A percentile compares a stretch with the other conserved stretches of the same genome.
These are phyloP conservation scores for Cryptoprocta ferox DNA, from an alignment of 2,797 vertebrate species.

Conservation along the genomic window DNA sequence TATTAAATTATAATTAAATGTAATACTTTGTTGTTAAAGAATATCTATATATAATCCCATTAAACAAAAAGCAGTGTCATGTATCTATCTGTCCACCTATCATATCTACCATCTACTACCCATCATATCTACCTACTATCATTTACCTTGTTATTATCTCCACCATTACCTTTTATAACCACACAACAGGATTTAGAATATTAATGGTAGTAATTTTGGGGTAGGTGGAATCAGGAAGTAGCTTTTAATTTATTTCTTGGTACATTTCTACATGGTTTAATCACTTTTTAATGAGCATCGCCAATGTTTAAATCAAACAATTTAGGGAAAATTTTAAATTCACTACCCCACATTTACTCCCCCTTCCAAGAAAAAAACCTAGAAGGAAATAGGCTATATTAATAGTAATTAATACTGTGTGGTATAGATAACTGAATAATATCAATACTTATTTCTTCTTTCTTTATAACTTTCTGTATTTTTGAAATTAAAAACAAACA, in stretches of 20 bases:
- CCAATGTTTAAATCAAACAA: not conserved
- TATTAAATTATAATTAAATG: slow-evolving; percentile 16
- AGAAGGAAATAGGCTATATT: not conserved
- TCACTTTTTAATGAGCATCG: not conserved
- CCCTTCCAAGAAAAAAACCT: not conserved
- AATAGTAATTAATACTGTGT: not conserved
- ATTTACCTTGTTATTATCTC: not conserved
- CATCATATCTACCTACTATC: too few relatives aligned
- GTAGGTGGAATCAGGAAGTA: not conserved
- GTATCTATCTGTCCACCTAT: not conserved
- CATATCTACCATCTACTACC: too few relatives aligned
- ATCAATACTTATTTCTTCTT: not conserved
- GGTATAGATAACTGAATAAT: not conserved
- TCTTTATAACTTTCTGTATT: not conserved
- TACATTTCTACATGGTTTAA: not conserved
- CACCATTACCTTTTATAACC: not conserved
- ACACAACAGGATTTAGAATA: not conserved
- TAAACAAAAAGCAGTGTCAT: not conserved
- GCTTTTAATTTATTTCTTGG: not conserved
- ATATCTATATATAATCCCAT: not conserved
- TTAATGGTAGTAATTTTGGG: not conserved
- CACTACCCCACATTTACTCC: not conserved
- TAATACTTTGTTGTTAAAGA: not conserved
- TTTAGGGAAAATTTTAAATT: not conserved
- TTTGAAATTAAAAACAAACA: not conserved